Conservation (phyloP, 2,797 vertebrate species). For the Centroberyx gerrardi region DNA sequence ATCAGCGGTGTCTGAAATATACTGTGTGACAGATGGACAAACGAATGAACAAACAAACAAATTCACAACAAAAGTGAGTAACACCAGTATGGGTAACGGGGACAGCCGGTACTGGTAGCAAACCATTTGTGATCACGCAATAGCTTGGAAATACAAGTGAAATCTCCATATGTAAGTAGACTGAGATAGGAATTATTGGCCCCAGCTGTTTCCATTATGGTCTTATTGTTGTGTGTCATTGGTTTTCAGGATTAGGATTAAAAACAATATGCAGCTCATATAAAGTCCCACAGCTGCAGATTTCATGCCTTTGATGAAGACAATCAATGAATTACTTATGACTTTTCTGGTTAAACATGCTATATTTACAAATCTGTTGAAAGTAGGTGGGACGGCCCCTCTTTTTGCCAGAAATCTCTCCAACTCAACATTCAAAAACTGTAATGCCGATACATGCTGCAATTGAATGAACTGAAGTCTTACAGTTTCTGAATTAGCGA, state of each 20-base stretch:
- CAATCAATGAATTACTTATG: background rate
- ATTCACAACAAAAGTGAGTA: background rate
- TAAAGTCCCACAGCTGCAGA: background rate
- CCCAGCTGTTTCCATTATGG: constrained; percentile 56
- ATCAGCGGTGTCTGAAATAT: too few relatives aligned
- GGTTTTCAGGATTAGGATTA: constrained; percentile 53
- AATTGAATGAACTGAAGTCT: too few relatives aligned
- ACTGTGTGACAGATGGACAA: too few relatives aligned
- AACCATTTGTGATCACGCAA: constrained; percentile 11
- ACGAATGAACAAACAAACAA: background rate
- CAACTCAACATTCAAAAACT: too few relatives aligned
- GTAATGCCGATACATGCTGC: too few relatives aligned
- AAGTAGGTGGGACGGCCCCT: too few relatives aligned
- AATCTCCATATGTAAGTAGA: constrained; percentile 35
- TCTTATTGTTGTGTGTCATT: constrained; percentile 52
- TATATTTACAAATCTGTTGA: background rate
- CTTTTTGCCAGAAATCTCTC: too few relatives aligned
- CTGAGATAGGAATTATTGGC: constrained; percentile 38
- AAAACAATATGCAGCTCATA: constrained; percentile 30
- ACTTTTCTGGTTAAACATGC: background rate
- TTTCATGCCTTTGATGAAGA: background rate
- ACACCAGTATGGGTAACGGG: background rate
- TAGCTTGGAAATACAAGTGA: constrained; percentile 3
- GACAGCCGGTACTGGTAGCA: background rate
- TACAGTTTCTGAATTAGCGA: too few relatives aligned